Percentiles rank a stretch among this genome's conserved stretches.
Evolutionary conservation across 2,113 vertebrate species (phyloP).

Genomic region (Ptyas mucosa): DNA sequence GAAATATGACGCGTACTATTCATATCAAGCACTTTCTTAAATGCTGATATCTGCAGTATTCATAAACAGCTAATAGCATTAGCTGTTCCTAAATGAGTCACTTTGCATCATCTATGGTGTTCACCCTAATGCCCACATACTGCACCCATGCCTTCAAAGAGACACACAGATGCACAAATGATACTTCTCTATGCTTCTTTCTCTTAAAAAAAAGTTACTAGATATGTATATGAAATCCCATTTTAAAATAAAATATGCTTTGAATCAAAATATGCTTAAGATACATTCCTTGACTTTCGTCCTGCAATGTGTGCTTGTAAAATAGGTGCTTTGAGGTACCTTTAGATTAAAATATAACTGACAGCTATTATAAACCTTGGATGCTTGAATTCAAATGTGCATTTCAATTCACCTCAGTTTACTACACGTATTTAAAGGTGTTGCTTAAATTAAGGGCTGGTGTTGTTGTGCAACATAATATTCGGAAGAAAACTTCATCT

Average conservation of each 20-base stretch:
- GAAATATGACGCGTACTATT: background rate
- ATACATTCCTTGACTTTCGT: background rate
- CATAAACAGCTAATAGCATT: background rate
- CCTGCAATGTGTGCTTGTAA: background rate
- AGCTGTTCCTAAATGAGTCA: background rate
- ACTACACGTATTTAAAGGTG: background rate
- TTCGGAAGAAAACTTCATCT: background rate
- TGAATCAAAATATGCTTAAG: background rate
- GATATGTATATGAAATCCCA: background rate
- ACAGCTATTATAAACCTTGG: background rate
- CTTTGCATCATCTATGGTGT: background rate
- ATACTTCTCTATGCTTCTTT: constrained; percentile 3
- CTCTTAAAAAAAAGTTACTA: background rate
- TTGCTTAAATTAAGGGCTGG: background rate
- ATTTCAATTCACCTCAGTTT: background rate
- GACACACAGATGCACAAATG: background rate
- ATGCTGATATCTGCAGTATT: background rate
- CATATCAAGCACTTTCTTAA: background rate
- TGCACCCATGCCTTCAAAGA: background rate
- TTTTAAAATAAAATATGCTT: background rate
- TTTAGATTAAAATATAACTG: background rate
- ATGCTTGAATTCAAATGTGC: background rate
- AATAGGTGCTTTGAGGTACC: background rate
- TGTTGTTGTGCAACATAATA: background rate
- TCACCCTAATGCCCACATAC: background rate